Evolutionary conservation across 2,888 invertebrate species (phyloP).

Genomic region (Nasonia oneida): DNA sequence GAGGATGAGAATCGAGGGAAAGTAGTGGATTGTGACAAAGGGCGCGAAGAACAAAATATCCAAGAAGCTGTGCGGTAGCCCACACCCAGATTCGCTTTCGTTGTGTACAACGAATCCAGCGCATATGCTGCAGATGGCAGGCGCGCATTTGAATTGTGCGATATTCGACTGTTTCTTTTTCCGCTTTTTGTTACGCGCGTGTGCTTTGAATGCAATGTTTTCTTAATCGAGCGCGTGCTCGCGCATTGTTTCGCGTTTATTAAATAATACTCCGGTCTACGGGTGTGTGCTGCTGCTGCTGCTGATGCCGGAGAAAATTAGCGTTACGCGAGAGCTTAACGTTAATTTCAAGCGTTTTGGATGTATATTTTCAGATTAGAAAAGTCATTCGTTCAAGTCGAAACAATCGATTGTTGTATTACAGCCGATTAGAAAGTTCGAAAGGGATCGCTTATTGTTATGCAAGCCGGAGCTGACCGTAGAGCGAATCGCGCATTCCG

Average conservation of each 20-base stretch:
- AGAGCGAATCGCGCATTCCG: slow-evolving; percentile 36
- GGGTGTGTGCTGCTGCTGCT: not conserved
- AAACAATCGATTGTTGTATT: not conserved
- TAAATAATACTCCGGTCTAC: not conserved
- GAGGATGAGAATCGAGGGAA: not conserved
- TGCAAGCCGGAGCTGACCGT: not conserved
- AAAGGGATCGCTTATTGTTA: slow-evolving; percentile 1
- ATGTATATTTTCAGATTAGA: not conserved
- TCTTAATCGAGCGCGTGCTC: not conserved
- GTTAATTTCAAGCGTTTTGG: not conserved
- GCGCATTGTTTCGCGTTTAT: slow-evolving; percentile 20
- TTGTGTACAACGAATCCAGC: not conserved
- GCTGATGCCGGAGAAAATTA: not conserved
- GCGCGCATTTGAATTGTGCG: slow-evolving; percentile 48
- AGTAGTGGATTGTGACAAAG: not conserved
- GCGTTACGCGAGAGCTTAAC: not conserved
- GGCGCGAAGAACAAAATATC: not conserved
- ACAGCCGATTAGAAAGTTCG: not conserved
- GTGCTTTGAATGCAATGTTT: not conserved
- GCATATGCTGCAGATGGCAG: slow-evolving; percentile 18
- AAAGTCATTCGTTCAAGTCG: not conserved
- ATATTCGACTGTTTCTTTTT: slow-evolving; percentile 16
- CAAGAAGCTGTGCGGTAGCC: not conserved
- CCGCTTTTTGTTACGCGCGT: not conserved
- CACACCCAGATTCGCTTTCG: slow-evolving; percentile 6